phyloP scores from a whole-genome alignment of 2,113 vertebrate species.

The Dromiciops gliroides region DNA sequence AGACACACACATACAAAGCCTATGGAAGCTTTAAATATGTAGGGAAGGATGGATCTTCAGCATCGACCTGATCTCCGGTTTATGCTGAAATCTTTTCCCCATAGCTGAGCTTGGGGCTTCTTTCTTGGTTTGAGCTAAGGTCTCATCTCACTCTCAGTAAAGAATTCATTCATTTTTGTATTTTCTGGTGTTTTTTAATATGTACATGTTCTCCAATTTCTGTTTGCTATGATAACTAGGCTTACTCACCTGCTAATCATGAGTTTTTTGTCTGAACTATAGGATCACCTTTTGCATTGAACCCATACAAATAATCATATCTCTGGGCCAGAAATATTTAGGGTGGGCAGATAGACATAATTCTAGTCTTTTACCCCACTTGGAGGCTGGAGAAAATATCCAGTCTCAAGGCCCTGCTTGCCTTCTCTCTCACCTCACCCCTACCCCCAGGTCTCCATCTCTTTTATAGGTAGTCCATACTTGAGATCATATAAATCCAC shows the following conservation, averaged over 20 bases:
- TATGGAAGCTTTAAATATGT: not conserved
- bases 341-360: too few species aligned
- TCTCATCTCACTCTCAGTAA: not conserved
- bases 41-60: not conserved
- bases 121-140: not conserved
- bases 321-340: not conserved
- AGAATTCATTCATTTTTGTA: not conserved
- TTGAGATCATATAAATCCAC: too few species aligned
- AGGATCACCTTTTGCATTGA: not conserved
- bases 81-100: not conserved
- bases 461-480: too few species aligned
- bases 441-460: too few species aligned
- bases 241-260: not conserved
- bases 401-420: too few species aligned
- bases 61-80: not conserved
- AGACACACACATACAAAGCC: not conserved
- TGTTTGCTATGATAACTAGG: not conserved
- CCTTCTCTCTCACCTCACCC: too few species aligned
- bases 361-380: too few species aligned
- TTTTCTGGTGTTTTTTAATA: not conserved
- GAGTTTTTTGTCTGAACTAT: too few species aligned
- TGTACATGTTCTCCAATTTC: not conserved
- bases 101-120: not conserved
- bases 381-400: too few species aligned
- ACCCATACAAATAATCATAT: not conserved